These are phyloP conservation scores for Apostichopus californicus DNA, from an alignment of 35 echinoderm and acorn worm genomes.

Conservation along the genomic window DNA sequence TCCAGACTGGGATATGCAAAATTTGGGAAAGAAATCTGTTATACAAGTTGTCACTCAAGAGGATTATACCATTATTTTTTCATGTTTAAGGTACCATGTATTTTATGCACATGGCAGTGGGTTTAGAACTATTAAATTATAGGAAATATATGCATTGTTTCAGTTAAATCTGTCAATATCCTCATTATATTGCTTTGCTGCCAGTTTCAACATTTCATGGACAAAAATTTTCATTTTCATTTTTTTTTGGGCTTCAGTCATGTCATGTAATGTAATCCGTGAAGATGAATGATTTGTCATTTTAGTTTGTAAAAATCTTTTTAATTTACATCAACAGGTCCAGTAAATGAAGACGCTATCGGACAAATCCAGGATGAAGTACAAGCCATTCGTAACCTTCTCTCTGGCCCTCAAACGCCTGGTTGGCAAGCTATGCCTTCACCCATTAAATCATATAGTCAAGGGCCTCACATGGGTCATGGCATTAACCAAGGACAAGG, in stretches of 20 bases:
- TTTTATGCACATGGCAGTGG: too few relatives aligned
- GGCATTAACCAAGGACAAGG: background rate
- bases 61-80: too few relatives aligned
- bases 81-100: too few relatives aligned
- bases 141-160: too few relatives aligned
- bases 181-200: too few relatives aligned
- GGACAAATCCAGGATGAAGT: conserved; percentile 36
- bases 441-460: background rate
- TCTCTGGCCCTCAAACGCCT: background rate
- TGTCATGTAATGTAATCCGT: background rate
- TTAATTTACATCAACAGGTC: background rate
- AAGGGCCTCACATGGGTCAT: background rate
- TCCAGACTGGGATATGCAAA: too few relatives aligned
- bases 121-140: too few relatives aligned
- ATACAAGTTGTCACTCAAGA: too few relatives aligned
- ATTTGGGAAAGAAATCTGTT: too few relatives aligned
- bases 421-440: background rate
- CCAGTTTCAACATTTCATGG: too few relatives aligned
- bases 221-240: background rate
- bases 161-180: too few relatives aligned
- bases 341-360: conserved; percentile 6
- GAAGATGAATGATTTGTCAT: background rate
- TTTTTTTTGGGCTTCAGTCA: background rate
- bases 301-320: background rate
- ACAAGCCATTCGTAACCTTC: conserved; percentile 19